Base-by-base conservation (phyloP, 2,888 invertebrate species). In the Polydrusus tereticollis region DNA sequence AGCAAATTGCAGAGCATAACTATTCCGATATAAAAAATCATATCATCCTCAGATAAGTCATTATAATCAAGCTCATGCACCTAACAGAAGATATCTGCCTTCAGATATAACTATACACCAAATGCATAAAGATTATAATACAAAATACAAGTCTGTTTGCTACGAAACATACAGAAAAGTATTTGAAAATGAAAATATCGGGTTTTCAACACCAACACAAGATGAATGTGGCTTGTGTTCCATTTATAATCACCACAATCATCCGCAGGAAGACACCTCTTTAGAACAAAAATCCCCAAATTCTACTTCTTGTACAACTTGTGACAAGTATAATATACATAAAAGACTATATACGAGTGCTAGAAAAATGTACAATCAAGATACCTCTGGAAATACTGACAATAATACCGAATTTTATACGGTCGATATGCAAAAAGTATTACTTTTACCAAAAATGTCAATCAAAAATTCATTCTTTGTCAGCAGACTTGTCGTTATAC, bases 361-460 rank as follows among this genome's bases (percentile, higher is more conserved):
- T 14, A 21, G 62, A 45, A 62, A 62, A 23, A 1, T 7, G 8
- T 64, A 64, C 33, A 29, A 29, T 21, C 23, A 64, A 41, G 62
- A 62, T 21, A 14, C 14, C 7, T 20, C 45, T n/a, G 16, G 23
- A 23, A 21, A 45, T 8, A 14, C n/a, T 10, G 2, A 2, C 29
- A 29, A 20, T 12, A 36, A 45, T 14, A 16, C 3, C 6, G 62
- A 64, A 52, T 3, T 55, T 29, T 55, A 26, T 14, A 36, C 68
- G 8, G 74, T 59, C 0, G 73, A 74, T 43, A 74, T 75, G 65
- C 73, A 75, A 47, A 74, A 76, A 43, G 64, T 74, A 0, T 41
- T 74, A 36, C 62, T 74, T 21, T 18, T 76, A 14, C 76, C 76
- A 21, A 76, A 74, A 57, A 72, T 74, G 72, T 59, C 71, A 14